Evolutionary conservation across 1,140 invertebrate species (phyloP).

Genomic region (Mactra quadrangularis): DNA sequence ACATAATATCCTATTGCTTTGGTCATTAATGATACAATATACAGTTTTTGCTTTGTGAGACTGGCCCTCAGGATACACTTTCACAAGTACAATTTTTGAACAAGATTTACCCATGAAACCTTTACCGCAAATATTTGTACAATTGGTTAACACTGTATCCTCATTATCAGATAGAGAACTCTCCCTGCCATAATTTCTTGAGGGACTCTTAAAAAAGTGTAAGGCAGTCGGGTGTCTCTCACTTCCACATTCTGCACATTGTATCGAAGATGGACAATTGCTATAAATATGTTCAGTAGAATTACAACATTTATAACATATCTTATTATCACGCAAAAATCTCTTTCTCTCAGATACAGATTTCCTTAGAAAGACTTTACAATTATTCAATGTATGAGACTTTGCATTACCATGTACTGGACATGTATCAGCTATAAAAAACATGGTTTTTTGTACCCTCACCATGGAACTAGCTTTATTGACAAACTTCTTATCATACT

Average conservation of each 20-base stretch:
- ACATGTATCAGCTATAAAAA: constrained; percentile 8
- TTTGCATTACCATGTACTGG: constrained; percentile 2
- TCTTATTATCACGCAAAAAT: no score
- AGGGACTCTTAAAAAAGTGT: not conserved
- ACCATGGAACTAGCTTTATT: not conserved
- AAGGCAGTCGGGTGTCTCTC: constrained; percentile 13
- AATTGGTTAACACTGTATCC: not conserved
- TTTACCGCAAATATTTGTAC: not conserved
- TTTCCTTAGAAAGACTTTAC: not conserved
- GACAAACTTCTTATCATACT: not conserved
- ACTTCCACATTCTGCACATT: constrained; percentile 20
- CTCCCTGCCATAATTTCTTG: not conserved
- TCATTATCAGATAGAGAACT: no score
- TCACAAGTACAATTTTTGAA: constrained; percentile 50
- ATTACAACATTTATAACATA: constrained; percentile 50
- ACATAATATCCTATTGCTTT: constrained; percentile 40
- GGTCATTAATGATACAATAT: constrained; percentile 62
- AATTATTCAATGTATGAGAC: constrained; percentile 29
- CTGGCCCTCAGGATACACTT: not conserved
- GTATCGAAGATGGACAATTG: constrained; percentile 13
- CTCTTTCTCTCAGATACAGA: not conserved
- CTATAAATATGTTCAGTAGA: constrained; percentile 1
- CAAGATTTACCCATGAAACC: constrained; percentile 58
- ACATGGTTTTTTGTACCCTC: not conserved
- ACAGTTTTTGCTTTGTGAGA: not conserved